A percentile compares a stretch with the other conserved stretches of the same genome.
These are phyloP conservation scores for Nasonia vitripennis DNA, from an alignment of 1,140 invertebrate genomes.

Conservation along the genomic window DNA sequence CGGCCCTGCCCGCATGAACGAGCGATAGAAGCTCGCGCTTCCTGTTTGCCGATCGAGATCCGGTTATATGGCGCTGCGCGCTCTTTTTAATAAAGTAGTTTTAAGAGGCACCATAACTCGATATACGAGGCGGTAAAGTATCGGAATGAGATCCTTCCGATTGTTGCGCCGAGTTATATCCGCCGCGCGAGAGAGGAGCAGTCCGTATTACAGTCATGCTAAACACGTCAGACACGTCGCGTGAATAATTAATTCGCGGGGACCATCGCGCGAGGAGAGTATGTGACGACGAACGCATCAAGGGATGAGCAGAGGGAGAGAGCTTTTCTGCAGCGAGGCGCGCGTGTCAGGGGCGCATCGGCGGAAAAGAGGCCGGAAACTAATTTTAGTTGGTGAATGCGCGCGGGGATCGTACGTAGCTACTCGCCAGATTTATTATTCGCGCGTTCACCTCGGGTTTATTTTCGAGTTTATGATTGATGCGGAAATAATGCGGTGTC, in stretches of 20 bases:
- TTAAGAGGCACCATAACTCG: no score
- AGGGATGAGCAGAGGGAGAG: not conserved
- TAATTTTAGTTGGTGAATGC: slow-evolving; percentile 23
- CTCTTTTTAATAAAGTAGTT: no score
- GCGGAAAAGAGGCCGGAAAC: slow-evolving; percentile 20
- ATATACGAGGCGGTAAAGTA: no score
- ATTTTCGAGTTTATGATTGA: slow-evolving; percentile 28
- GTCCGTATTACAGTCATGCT: no score
- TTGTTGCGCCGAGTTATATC: no score
- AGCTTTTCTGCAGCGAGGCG: not conserved
- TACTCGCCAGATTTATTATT: not conserved
- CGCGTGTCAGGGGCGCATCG: not conserved
- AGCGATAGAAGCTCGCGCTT: not conserved
- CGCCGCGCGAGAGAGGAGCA: no score
- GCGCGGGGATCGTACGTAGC: not conserved
- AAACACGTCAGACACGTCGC: no score
- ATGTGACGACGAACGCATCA: no score
- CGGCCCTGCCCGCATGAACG: not conserved
- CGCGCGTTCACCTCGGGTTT: not conserved
- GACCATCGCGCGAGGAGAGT: no score
- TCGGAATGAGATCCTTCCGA: no score
- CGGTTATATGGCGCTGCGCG: not conserved
- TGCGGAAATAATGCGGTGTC: slow-evolving; percentile 33
- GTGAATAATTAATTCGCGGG: not conserved
- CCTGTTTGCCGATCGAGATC: not conserved